Evolutionary conservation across 37 sponge, comb jelly and placozoan species (phyloP), one percentile per base, ranked within the genome.

Genomic region (Aplysina aerophoba): DNA sequence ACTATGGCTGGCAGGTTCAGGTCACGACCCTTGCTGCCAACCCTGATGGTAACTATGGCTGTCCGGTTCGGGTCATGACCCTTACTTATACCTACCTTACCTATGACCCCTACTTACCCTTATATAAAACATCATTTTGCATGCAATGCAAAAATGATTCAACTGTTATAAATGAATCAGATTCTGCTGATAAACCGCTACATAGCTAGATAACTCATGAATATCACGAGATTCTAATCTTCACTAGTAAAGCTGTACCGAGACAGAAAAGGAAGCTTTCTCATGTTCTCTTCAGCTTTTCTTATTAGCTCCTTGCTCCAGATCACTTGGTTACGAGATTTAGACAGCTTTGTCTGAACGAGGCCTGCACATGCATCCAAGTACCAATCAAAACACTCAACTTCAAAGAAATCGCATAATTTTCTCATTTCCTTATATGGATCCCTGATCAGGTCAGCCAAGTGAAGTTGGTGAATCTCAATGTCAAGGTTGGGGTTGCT

Each of bases 231-330:
- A n/a, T n/a, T n/a, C n/a, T n/a, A n/a, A n/a, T n/a, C n/a, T n/a
- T 73, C 74, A 73, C 74, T 73, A 11, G 74, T 73, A 19, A 73
- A 73, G 40, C 8, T 73, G 39, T 73, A 73, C 20, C 74, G 31
- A 12, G 12, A 8, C 6, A 73, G 74, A 37, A 37, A 73, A 33
- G 74, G 74, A 13, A 73, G 8, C 30, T 73, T 37, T 12, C 17
- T 21, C 14, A 73, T 73, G 17, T 73, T 21, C 30, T 73, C 40
- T 11, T 73, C 20, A 19, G 37, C 74, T 38, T 73, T 33, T 20
- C 20, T 41, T 73, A 73, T 73, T 31, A 38, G 74, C 14, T 15
- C 41, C 14, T 20, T 31, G 14, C 31, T 73, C 74, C 74, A 73
- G 17, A 11, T 19, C 8, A 73, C 74, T 19, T 73, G 31, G 39